Evolutionary conservation across 2,797 vertebrate species (phyloP).

Genomic region (Moxostoma hubbsi): DNA sequence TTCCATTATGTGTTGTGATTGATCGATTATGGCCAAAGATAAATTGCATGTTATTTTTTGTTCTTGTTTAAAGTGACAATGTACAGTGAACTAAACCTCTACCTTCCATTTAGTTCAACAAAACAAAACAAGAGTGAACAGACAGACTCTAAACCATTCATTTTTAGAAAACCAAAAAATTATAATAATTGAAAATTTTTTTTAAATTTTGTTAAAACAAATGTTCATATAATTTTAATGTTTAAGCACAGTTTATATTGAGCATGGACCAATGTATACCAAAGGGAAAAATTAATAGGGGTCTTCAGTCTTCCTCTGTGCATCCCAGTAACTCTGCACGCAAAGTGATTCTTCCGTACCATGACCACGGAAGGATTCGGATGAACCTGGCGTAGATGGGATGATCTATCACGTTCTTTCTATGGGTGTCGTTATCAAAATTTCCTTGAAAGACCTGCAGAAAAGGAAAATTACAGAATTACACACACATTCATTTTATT

Average conservation of each 20-base stretch:
- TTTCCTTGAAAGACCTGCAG: conserved; percentile 96
- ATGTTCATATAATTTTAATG: conserved; percentile 80
- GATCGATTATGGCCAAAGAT: conserved; percentile 68
- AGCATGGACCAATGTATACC: conserved; percentile 70
- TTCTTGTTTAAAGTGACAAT: conserved; percentile 81
- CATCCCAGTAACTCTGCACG: conserved; percentile 94
- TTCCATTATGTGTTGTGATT: conserved; percentile 65
- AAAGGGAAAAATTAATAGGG: conserved; percentile 38
- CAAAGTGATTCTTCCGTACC: conserved; percentile 97
- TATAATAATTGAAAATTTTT: conserved; percentile 74
- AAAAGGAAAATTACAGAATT: conserved; percentile 32
- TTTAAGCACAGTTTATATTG: conserved; percentile 87
- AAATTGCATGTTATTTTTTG: conserved; percentile 69
- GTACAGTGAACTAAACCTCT: conserved; percentile 73
- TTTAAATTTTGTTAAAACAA: conserved; percentile 82
- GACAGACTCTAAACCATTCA: conserved; percentile 41
- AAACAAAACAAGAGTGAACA: conserved; percentile 67
- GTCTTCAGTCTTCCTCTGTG: conserved; percentile 87
- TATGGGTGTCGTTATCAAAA: conserved; percentile 98
- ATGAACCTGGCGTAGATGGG: conserved; percentile 89
- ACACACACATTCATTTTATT: not conserved
- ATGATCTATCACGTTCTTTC: conserved; percentile 96
- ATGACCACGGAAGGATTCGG: conserved; percentile 97
- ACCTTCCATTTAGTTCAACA: conserved; percentile 28
- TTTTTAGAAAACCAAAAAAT: conserved; percentile 67